A percentile compares a stretch with the other conserved stretches of the same genome.
Evolutionary conservation across 2,113 vertebrate species (phyloP).

Genomic region (Brachirus orientalis): DNA sequence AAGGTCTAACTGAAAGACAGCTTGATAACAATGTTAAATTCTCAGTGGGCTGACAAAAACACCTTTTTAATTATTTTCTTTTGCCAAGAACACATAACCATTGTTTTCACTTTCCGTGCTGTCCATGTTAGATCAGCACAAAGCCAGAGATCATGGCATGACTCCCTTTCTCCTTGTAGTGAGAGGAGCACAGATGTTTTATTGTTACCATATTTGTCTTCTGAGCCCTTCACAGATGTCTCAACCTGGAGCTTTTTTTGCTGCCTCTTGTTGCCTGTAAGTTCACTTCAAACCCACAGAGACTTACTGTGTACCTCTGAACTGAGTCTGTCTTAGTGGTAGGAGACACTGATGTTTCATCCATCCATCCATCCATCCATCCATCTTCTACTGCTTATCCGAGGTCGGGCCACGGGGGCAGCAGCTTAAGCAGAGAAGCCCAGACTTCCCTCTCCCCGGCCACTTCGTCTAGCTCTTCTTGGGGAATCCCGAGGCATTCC

Average conservation of each 20-base stretch:
- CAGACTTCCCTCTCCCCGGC: too few species aligned
- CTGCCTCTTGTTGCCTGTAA: conserved; percentile 20
- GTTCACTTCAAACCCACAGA: conserved; percentile 20
- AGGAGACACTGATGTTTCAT: too few species aligned
- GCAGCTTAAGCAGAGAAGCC: too few species aligned
- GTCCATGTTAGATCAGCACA: conserved; percentile 32
- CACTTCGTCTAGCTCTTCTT: too few species aligned
- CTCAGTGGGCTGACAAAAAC: conserved; percentile 33
- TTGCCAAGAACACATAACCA: conserved; percentile 48
- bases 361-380: too few species aligned
- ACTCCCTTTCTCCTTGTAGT: conserved; percentile 31
- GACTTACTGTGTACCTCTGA: conserved; percentile 31
- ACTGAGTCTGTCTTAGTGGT: too few species aligned
- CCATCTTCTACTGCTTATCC: too few species aligned
- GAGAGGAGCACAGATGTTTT: conserved; percentile 49
- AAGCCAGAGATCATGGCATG: conserved; percentile 49
- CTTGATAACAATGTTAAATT: conserved; percentile 59
- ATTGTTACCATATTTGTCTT: conserved; percentile 58
- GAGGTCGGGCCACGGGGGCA: too few species aligned
- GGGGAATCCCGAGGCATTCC: too few species aligned
- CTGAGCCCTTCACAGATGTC: conserved; percentile 49
- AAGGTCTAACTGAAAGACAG: conserved; percentile 56
- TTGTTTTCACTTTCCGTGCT: conserved; percentile 59
- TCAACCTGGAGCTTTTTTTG: conserved; percentile 35
- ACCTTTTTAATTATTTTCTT: conserved; percentile 2